Base-by-base conservation (phyloP, 2,888 invertebrate species). In the Pammene fasciana region DNA sequence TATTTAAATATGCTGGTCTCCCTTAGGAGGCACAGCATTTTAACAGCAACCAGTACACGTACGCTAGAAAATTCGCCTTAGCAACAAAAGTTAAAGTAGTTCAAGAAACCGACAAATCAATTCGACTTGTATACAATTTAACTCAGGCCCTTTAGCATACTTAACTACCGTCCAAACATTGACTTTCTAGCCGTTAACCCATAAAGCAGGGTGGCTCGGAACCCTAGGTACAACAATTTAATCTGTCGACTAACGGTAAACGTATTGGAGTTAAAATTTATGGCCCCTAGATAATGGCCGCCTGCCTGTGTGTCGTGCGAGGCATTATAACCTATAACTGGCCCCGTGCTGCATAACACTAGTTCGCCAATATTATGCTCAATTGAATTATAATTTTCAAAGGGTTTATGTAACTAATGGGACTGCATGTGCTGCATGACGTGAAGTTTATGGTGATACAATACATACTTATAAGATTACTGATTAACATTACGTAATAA, bases 241-340 rank as follows among this genome's bases (percentile, higher is more conserved):
- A 83, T 83, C 77, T 78, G 77, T 79, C 77, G 76, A 78, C 72
- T 81, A 83, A 82, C 82, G 81, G 82, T 81, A 78, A 80, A 75
- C 73, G 76, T 75, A 77, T 75, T 80, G 76, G 72, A 77, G 75
- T 76, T 78, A 70, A 75, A 80, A 80, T 82, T 82, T 81, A 82
- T 80, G 75, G 77, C 73, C 71, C 75, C 73, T 70, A 77, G 75
- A 78, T 80, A 81, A 78, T 79, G 70, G 73, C 70, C 72, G 74
- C 64, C 62, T 54, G 57, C 52, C 45, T 38, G 62, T 57, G 65
- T 68, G 68, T 70, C 70, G 70, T 65, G 68, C 55, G 64, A 54
- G 45, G 64, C 54, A 55, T 45, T 55, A 55, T 64, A 55, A 55
- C 55, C 64, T 54, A 65, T 36, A 45, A 18, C 52, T 54, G 45